Percentiles rank a stretch among this genome's conserved stretches.
These are phyloP conservation scores for Aviceda subcristata DNA, from an alignment of 2,113 vertebrate genomes.

Conservation along the genomic window DNA sequence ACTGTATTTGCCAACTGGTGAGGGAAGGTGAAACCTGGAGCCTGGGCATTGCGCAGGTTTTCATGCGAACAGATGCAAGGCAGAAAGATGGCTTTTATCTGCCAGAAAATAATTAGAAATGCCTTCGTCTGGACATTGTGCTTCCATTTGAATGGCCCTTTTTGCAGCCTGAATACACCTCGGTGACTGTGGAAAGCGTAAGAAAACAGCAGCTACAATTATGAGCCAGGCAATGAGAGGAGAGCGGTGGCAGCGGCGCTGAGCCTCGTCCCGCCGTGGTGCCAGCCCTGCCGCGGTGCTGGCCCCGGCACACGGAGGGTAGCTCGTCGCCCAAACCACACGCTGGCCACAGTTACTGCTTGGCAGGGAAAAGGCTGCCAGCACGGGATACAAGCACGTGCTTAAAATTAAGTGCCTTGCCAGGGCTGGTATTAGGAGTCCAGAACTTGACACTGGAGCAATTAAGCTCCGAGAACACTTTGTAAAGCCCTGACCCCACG, in stretches of 20 bases:
- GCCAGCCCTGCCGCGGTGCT: neutral
- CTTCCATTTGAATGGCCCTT: neutral
- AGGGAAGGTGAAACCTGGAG: neutral
- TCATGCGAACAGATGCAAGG: neutral
- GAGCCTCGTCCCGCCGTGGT: accelerated
- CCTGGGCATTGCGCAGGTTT: neutral
- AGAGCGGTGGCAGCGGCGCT: accelerated
- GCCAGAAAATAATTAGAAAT: constrained; percentile 23
- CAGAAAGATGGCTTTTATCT: constrained; percentile 2
- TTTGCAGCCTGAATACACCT: neutral
- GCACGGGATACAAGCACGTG: accelerated
- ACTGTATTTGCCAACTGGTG: neutral
- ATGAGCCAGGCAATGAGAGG: neutral
- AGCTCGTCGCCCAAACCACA: neutral
- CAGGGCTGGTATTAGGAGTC: neutral
- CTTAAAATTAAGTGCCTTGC: neutral
- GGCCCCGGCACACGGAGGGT: accelerated
- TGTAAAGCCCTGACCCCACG: neutral
- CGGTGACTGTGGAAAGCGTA: accelerated
- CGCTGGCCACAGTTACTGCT: neutral
- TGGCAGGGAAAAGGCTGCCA: neutral
- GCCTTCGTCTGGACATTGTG: neutral
- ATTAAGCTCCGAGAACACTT: neutral
- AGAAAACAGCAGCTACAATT: neutral
- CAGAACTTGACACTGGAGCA: neutral